Evolutionary conservation across 2,797 vertebrate species (phyloP).

Genomic region (Trematocara caparti): DNA sequence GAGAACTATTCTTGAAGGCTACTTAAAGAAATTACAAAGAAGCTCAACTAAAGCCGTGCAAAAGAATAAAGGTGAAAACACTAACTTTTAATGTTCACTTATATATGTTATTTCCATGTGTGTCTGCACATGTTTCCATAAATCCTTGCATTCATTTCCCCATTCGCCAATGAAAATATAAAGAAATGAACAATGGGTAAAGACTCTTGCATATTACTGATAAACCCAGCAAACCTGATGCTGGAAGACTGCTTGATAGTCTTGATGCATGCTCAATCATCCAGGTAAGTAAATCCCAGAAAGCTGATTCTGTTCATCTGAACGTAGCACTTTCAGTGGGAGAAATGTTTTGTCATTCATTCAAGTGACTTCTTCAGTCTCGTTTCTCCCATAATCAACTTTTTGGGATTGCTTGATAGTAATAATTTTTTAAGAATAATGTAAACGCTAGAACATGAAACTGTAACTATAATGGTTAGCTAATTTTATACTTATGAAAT

Average conservation of each 20-base stretch:
- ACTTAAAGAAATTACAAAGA: neutral
- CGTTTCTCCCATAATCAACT: neutral
- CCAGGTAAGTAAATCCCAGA: neutral
- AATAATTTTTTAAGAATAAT: neutral
- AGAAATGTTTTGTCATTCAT: neutral
- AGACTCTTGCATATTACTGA: neutral
- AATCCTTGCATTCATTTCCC: neutral
- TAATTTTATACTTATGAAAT: neutral
- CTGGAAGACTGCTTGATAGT: neutral
- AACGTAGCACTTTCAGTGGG: neutral
- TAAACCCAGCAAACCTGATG: neutral
- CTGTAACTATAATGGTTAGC: neutral
- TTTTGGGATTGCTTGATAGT: neutral
- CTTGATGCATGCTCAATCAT: neutral
- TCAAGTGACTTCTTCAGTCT: neutral
- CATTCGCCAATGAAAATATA: neutral
- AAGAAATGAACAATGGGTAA: neutral
- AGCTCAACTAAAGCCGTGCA: neutral
- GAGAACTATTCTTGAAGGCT: neutral
- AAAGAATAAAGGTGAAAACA: neutral
- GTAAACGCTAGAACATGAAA: neutral
- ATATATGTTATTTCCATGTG: neutral
- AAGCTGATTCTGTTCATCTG: neutral
- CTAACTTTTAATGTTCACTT: neutral
- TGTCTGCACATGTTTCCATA: neutral